Conservation (phyloP, 1,140 invertebrate species). For the Pogonomyrmex barbatus region DNA sequence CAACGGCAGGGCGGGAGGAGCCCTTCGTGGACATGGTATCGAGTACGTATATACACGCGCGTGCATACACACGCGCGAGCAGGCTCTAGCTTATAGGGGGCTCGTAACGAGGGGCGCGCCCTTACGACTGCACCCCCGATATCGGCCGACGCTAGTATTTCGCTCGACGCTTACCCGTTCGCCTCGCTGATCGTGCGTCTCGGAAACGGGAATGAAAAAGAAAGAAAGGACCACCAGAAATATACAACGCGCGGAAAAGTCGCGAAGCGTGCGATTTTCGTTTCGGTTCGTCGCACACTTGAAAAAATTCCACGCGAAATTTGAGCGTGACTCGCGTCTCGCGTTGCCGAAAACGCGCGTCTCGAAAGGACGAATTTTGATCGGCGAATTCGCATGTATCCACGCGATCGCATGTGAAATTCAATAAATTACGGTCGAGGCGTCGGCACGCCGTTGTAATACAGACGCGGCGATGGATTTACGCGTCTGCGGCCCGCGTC, state of each 20-base stretch:
- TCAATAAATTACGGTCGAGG: conserved; percentile 19
- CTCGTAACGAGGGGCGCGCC: conserved; percentile 73
- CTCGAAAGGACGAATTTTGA: not conserved
- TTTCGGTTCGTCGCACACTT: not conserved
- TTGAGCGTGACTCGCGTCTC: not conserved
- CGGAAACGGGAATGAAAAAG: conserved; percentile 12
- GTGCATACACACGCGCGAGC: conserved; percentile 66
- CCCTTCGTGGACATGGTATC: conserved; percentile 76
- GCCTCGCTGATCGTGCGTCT: conserved; percentile 58
- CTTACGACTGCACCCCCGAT: conserved; percentile 72
- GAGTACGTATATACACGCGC: conserved; percentile 67
- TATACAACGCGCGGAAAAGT: not conserved
- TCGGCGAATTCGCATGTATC: not conserved
- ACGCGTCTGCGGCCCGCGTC: conserved; percentile 8
- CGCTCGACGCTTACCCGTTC: conserved; percentile 79
- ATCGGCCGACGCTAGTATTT: conserved; percentile 75
- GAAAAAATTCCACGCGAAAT: not conserved
- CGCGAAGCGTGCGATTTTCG: not conserved
- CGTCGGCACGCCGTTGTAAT: not conserved
- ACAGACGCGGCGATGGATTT: conserved; percentile 22
- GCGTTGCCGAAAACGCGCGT: not conserved
- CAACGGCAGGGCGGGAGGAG: conserved; percentile 63
- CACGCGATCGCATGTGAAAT: not conserved
- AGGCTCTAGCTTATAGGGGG: conserved; percentile 60
- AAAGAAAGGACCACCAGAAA: not conserved